Evolutionary conservation across 2,888 invertebrate species (phyloP).

Genomic region (Prenolepis imparis): DNA sequence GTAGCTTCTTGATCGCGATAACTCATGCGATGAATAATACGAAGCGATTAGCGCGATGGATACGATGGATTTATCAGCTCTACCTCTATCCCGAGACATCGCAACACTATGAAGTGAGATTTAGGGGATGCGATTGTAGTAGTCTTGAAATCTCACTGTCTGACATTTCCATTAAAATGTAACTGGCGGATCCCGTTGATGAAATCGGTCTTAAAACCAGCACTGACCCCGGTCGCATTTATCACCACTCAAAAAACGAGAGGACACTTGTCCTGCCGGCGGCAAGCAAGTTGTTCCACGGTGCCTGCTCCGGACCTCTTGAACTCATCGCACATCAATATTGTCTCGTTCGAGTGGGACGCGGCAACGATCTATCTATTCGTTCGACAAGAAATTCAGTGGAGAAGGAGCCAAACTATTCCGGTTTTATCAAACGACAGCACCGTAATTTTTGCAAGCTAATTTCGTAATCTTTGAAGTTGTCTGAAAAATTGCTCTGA

Average conservation of each 20-base stretch:
- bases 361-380: conserved; percentile 63
- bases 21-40: conserved; percentile 36
- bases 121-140: conserved; percentile 12
- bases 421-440: conserved; percentile 46
- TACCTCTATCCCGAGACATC: conserved; percentile 3
- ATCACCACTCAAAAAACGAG: conserved; percentile 69
- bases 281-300: conserved; percentile 72
- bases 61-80: conserved; percentile 40
- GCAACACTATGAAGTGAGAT: conserved; percentile 7
- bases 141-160: conserved; percentile 14
- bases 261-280: conserved; percentile 71
- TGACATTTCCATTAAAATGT: conserved; percentile 39
- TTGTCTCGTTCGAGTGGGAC: conserved; percentile 74
- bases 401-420: conserved; percentile 55
- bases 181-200: conserved; percentile 60
- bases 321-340: conserved; percentile 77
- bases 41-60: conserved; percentile 37
- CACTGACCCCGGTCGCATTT: conserved; percentile 72
- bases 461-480: conserved; percentile 14
- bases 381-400: conserved; percentile 65
- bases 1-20: conserved; percentile 46
- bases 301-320: conserved; percentile 71
- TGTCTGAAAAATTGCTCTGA: conserved; percentile 6
- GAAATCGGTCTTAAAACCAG: conserved; percentile 67
- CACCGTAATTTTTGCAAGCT: conserved; percentile 28